Conservation (phyloP, 2,797 vertebrate species). For the Peromyscus nudipes region DNA sequence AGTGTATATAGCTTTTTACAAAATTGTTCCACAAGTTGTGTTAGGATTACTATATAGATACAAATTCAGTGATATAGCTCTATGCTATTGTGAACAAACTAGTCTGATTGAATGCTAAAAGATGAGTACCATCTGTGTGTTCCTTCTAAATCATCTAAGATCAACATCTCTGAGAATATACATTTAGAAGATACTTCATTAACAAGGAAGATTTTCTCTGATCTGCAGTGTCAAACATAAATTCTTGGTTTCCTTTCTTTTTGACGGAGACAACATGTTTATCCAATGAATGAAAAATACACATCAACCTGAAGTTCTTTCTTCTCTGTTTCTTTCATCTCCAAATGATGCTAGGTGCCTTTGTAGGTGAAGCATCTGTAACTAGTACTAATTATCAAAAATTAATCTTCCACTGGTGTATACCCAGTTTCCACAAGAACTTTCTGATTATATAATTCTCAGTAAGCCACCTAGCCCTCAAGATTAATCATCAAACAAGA, state of each 20-base stretch:
- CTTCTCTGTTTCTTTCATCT: constrained; percentile 18
- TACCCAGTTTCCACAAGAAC: constrained; percentile 11
- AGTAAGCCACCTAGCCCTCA: neutral
- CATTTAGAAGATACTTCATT: constrained; percentile 58
- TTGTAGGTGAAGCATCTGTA: neutral
- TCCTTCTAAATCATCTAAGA: constrained; percentile 45
- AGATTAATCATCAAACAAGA: constrained; percentile 20
- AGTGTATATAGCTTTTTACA: neutral
- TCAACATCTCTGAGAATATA: constrained; percentile 16
- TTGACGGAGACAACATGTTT: constrained; percentile 20
- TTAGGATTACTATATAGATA: neutral
- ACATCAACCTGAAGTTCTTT: neutral
- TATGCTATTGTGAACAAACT: constrained; percentile 6
- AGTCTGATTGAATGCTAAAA: constrained; percentile 24
- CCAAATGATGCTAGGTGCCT: neutral
- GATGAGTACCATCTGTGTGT: neutral
- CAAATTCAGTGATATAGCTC: neutral
- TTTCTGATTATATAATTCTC: neutral
- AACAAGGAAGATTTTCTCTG: constrained; percentile 33
- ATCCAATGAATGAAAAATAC: constrained; percentile 52
- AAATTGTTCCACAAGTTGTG: neutral
- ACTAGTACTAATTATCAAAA: neutral
- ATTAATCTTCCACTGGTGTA: neutral
- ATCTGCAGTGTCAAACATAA: constrained; percentile 24
- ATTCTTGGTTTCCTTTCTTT: constrained; percentile 32